Evolutionary conservation across 2,113 vertebrate genomes (phyloP).

Genomic region (Pelobates fuscus): DNA sequence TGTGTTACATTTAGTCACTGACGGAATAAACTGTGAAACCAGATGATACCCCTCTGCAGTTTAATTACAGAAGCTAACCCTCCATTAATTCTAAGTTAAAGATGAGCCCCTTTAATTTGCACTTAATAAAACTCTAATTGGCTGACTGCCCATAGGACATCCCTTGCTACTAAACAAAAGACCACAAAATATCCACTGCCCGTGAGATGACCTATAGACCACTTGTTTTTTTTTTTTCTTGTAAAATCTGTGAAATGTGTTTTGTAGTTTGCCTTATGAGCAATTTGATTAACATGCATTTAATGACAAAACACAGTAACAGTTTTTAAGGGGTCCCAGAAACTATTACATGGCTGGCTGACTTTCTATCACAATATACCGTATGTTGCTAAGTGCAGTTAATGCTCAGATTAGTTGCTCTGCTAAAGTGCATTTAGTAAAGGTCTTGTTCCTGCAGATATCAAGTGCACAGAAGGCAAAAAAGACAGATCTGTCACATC

Average conservation of each 20-base stretch:
- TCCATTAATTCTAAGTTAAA: not conserved
- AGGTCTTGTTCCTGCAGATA: too few species aligned
- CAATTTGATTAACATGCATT: constrained; percentile 41
- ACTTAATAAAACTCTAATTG: not conserved
- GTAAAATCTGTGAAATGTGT: constrained; percentile 12
- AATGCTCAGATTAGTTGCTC: constrained; percentile 15
- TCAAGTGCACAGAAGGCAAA: too few species aligned
- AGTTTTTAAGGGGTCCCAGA: constrained; percentile 15
- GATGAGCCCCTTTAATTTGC: not conserved
- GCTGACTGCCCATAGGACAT: not conserved
- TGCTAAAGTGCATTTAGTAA: not conserved
- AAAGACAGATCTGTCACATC: too few species aligned
- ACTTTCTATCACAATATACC: constrained; percentile 25
- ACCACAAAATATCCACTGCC: not conserved
- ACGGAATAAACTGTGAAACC: too few species aligned
- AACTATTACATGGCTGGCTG: constrained; percentile 30
- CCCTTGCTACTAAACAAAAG: not conserved
- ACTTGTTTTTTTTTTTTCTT: too few species aligned
- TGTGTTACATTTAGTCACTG: too few species aligned
- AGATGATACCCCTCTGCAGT: too few species aligned
- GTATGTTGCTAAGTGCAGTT: constrained; percentile 17
- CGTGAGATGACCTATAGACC: constrained; percentile 8
- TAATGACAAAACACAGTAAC: constrained; percentile 36
- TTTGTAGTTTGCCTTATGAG: not conserved
- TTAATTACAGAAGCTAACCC: too few species aligned